Evolutionary conservation across 2,888 invertebrate genomes (phyloP), one percentile per base, ranked within the genome.

Genomic region (Merodon equestris): DNA sequence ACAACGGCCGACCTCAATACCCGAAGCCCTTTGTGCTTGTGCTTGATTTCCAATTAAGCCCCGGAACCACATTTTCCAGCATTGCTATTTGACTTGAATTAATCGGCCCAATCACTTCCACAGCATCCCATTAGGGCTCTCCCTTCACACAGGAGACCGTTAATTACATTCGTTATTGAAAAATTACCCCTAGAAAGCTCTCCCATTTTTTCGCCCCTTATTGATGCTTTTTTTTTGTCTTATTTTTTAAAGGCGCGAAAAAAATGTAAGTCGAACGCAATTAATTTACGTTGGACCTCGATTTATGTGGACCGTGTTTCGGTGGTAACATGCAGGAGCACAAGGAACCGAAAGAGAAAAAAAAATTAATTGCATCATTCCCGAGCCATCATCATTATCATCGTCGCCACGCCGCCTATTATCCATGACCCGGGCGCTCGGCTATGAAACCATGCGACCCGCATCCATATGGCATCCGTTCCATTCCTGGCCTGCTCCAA

Each of bases 341-440:
- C 58, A 27, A 76, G 54, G 36, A 71, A 71, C 76, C 12, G 34
- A 44, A 50, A 27, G 2, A 7, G 57, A 44, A 44, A 38, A 34
- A 60, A 53, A 56, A 67, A 73, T 73, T 70, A 79, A 77, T 74
- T 50, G 54, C 79, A 64, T 74, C 74, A 79, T 73, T 74, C 63
- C 58, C 54, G 54, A 73, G 53, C 47, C 68, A 79, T 79, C 68
- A 64, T 63, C 73, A 48, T 63, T 48, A 61, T 58, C 60, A 56
- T 54, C 54, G 14, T 15, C 15, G 19, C 19, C 58, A 27, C 54
- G 18, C n/a, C 18, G 19, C 19, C 58, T n/a, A 71, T 71, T 70
- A 71, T 75, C 63, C 54, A n/a, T 12, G 18, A 13, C 14, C 15
- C 18, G 34, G 15, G 36, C n/a, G n/a, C n/a, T n/a, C n/a, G n/a